These are phyloP conservation scores for Apogon talboti DNA, from an alignment of 2,797 vertebrate genomes.

Conservation along the genomic window DNA sequence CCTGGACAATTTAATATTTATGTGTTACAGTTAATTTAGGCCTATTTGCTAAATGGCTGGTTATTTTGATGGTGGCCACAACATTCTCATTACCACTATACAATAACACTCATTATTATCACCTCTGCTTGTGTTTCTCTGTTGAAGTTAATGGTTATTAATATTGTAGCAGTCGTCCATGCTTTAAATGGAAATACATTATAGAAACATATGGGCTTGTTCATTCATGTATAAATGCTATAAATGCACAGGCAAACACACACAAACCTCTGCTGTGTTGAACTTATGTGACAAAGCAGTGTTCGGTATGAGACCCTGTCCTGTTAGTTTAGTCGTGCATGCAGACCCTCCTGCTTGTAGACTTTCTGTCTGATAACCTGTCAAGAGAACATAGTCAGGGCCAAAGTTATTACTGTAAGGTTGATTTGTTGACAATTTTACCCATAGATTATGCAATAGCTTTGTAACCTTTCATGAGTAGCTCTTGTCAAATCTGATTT, in stretches of 20 bases:
- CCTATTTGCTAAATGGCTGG: slow-evolving; percentile 25
- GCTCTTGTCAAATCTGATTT: neutral
- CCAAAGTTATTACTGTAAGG: too few relatives aligned
- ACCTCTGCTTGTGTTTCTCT: slow-evolving; percentile 7
- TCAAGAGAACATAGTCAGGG: neutral
- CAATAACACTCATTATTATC: neutral
- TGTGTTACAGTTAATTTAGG: slow-evolving; percentile 21
- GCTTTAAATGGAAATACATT: too few relatives aligned
- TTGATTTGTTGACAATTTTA: neutral
- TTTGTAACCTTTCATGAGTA: slow-evolving; percentile 3
- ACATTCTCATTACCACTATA: neutral
- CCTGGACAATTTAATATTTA: slow-evolving; percentile 5
- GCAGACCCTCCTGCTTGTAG: too few relatives aligned
- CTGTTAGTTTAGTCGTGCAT: too few relatives aligned
- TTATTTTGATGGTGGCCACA: slow-evolving; percentile 12
- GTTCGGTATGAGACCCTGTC: too few relatives aligned
- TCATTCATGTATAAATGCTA: too few relatives aligned
- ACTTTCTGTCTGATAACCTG: too few relatives aligned
- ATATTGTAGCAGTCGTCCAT: neutral
- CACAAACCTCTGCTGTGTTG: too few relatives aligned
- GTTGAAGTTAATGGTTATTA: neutral
- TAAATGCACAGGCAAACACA: too few relatives aligned
- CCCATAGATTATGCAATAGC: too few relatives aligned
- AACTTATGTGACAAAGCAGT: too few relatives aligned
- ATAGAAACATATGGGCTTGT: too few relatives aligned